phyloP scores from a whole-genome alignment of 1,140 invertebrate species.

The Daktulosphaira vitifoliae region DNA sequence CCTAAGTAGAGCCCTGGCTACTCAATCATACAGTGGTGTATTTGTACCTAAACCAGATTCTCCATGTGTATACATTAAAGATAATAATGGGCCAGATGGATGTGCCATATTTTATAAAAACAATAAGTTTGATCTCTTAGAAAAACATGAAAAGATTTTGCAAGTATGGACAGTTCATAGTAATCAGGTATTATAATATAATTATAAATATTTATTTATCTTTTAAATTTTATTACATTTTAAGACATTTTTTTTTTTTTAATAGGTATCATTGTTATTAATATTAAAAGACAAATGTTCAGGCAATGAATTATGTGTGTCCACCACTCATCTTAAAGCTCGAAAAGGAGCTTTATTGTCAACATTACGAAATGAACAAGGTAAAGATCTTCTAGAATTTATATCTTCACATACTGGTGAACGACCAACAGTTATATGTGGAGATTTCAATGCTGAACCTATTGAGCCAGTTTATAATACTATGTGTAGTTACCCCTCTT shows the following conservation, averaged over 20 bases:
- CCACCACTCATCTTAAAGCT: slow-evolving; percentile 70
- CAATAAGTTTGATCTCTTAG: slow-evolving; percentile 54
- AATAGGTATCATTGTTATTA: slow-evolving; percentile 54
- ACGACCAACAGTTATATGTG: slow-evolving; percentile 57
- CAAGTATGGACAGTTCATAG: slow-evolving; percentile 60
- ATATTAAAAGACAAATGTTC: slow-evolving; percentile 49
- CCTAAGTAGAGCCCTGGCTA: slow-evolving; percentile 51
- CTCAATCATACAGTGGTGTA: slow-evolving; percentile 58
- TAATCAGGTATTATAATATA: slow-evolving; percentile 53
- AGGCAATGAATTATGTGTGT: slow-evolving; percentile 55
- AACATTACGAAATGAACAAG: slow-evolving; percentile 63
- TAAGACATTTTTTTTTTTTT: not conserved
- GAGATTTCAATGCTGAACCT: slow-evolving; percentile 73
- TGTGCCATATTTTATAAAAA: slow-evolving; percentile 66
- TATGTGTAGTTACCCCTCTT: slow-evolving; percentile 45
- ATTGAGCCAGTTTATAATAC: slow-evolving; percentile 60
- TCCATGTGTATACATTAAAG: slow-evolving; percentile 62
- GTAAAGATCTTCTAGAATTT: slow-evolving; percentile 59
- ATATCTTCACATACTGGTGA: slow-evolving; percentile 48
- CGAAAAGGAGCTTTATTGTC: slow-evolving; percentile 58
- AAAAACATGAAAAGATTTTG: slow-evolving; percentile 53
- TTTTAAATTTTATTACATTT: not conserved
- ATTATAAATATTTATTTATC: not conserved
- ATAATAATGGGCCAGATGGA: slow-evolving; percentile 70
- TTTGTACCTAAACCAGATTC: slow-evolving; percentile 73